phyloP scores from a whole-genome alignment of 2,888 invertebrate species.

The Leucophenga montana region DNA sequence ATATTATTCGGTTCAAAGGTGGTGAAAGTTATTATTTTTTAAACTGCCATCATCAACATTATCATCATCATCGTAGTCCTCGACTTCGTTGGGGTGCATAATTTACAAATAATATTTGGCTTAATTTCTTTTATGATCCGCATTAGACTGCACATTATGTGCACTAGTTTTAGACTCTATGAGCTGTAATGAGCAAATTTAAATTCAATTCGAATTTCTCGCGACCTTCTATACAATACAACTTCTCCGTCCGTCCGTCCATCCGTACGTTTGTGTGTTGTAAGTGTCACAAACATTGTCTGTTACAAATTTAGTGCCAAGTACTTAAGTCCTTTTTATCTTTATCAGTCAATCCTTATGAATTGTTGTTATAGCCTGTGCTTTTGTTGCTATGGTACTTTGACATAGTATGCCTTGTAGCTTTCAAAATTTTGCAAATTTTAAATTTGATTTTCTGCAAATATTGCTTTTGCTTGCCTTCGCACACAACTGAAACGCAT shows the following conservation, averaged over 20 bases:
- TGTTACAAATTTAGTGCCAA: slow-evolving; percentile 54
- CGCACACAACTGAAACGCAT: slow-evolving; percentile 51
- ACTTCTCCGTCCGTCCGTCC: too few relatives aligned
- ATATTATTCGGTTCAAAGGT: slow-evolving; percentile 46
- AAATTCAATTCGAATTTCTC: slow-evolving; percentile 67
- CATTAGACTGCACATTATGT: slow-evolving; percentile 62
- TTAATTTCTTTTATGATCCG: slow-evolving; percentile 64
- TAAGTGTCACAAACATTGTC: slow-evolving; percentile 52
- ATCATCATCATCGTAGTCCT: too few relatives aligned
- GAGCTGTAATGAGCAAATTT: slow-evolving; percentile 68
- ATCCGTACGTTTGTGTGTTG: slow-evolving; percentile 3
- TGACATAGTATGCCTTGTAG: slow-evolving; percentile 5
- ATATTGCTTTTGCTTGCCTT: slow-evolving; percentile 7
- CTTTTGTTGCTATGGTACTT: background rate
- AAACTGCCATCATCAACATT: too few relatives aligned
- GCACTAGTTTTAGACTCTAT: slow-evolving; percentile 52
- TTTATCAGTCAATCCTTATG: too few relatives aligned
- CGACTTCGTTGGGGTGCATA: slow-evolving; percentile 2
- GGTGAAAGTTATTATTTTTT: slow-evolving; percentile 53
- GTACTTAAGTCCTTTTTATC: slow-evolving; percentile 24
- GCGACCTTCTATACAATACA: slow-evolving; percentile 36
- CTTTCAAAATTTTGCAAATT: slow-evolving; percentile 19
- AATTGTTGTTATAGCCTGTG: slow-evolving; percentile 8
- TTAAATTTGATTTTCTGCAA: background rate
- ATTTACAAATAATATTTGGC: slow-evolving; percentile 54